Evolutionary conservation across 2,888 invertebrate genomes (phyloP), one percentile per base, ranked within the genome.

Genomic region (Gandaritis pyraliata): DNA sequence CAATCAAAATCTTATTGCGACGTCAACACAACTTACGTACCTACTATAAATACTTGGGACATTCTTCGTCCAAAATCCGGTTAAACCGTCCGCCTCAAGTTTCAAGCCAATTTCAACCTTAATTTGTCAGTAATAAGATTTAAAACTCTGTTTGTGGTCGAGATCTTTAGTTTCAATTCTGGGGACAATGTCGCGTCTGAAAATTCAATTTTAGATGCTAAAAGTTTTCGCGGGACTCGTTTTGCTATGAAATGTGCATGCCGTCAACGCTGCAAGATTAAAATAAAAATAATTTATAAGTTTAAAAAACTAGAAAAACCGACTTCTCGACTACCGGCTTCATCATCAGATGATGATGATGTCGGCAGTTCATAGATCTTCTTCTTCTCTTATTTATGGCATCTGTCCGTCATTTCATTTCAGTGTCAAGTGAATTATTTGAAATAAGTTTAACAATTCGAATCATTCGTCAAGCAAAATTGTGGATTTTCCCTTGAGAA

Each of bases 191-290:
- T 76, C 77, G 75, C 77, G 61, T 66, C 69, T 65, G 77, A 74
- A 69, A 83, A 85, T 85, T 83, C 81, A 83, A 84, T 85, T 83
- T 81, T 71, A 78, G 76, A 78, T 77, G 72, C 73, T 72, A 76
- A 76, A 83, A 81, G 76, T 79, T 82, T 81, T 72, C 70, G 66
- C 39, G 70, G 61, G 74, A 80, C 77, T 80, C 80, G 76, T 82
- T 82, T 80, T 77, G 80, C 77, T 80, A 76, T 79, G 76, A 77
- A 80, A 81, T 77, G 78, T 77, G 78, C 76, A 78, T 78, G 70
- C 67, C 68, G 56, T 52, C 59, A 61, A 63, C 48, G 50, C 59
- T 58, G 60, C 66, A 61, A 64, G 65, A 68, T 70, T 72, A 58
- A 73, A 74, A 75, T 71, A 69, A 66, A 68, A 41, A 6, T 39